Conservation (phyloP, 2,113 vertebrate species). For the Nesoenas mayeri region DNA sequence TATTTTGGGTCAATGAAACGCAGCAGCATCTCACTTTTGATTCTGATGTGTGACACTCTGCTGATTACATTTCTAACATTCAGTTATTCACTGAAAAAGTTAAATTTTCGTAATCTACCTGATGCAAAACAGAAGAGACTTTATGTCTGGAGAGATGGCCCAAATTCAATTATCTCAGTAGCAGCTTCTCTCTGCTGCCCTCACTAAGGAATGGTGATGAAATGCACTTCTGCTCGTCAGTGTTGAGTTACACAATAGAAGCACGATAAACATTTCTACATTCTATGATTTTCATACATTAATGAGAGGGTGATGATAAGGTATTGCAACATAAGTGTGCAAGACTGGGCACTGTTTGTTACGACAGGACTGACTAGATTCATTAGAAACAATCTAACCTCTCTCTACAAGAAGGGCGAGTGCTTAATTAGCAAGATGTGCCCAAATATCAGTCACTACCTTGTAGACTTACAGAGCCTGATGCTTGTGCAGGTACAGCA, state of each 20-base stretch:
- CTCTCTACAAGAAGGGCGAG: neutral
- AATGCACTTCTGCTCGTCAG: neutral
- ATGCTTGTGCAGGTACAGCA: neutral
- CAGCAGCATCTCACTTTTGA: neutral
- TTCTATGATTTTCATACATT: neutral
- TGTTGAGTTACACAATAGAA: constrained; percentile 14
- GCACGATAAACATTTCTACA: constrained; percentile 3
- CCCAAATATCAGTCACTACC: constrained; percentile 8
- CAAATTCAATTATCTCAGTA: neutral
- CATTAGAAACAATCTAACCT: neutral
- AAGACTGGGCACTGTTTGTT: constrained; percentile 45
- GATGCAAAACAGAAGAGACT: neutral
- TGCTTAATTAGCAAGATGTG: neutral
- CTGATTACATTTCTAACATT: neutral
- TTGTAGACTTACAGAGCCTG: neutral
- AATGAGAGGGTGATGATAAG: constrained; percentile 68
- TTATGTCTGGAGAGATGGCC: neutral
- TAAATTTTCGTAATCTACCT: neutral
- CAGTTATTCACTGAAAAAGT: neutral
- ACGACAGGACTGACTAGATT: neutral
- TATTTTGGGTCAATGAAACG: neutral
- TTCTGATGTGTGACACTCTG: neutral
- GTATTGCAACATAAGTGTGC: constrained; percentile 3
- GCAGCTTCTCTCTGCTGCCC: constrained; percentile 3
- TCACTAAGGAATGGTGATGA: constrained; percentile 7